Percentiles rank a stretch among this genome's conserved stretches.
phyloP scores from a whole-genome alignment of 2,888 invertebrate species.

The Cancer borealis region DNA sequence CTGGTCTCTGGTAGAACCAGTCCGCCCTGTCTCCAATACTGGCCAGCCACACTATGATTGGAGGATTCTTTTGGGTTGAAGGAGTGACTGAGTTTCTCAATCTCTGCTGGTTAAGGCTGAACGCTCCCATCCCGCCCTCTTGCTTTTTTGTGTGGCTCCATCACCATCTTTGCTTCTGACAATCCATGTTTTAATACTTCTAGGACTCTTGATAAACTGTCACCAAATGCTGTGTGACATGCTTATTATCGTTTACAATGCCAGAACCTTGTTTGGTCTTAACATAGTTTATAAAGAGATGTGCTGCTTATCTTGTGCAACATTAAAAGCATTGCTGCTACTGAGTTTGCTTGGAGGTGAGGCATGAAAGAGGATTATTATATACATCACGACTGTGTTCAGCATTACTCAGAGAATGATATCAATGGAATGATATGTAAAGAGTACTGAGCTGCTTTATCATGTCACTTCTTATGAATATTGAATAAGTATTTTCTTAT shows the following conservation, averaged over 20 bases:
- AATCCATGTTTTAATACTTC: neutral
- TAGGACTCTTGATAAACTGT: neutral
- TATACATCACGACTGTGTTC: neutral
- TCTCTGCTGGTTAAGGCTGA: neutral
- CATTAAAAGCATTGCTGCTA: neutral
- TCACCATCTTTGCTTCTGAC: neutral
- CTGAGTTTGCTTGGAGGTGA: neutral
- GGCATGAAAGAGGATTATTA: neutral
- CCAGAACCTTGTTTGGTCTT: neutral
- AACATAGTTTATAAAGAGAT: neutral
- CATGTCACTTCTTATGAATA: neutral
- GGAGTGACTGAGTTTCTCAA: constrained; percentile 4
- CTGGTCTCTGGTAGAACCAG: constrained; percentile 65
- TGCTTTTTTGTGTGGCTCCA: neutral
- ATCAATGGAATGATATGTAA: neutral
- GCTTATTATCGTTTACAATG: neutral
- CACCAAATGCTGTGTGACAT: neutral
- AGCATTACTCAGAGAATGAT: neutral
- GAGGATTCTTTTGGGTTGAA: constrained; percentile 67
- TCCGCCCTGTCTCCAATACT: constrained; percentile 71
- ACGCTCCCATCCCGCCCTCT: neutral
- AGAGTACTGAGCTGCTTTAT: neutral
- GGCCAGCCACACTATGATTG: constrained; percentile 74
- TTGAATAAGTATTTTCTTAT: no score
- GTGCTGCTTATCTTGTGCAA: neutral